Evolutionary conservation across 2,888 invertebrate species (phyloP).

Genomic region (Mesoligia furuncula): DNA sequence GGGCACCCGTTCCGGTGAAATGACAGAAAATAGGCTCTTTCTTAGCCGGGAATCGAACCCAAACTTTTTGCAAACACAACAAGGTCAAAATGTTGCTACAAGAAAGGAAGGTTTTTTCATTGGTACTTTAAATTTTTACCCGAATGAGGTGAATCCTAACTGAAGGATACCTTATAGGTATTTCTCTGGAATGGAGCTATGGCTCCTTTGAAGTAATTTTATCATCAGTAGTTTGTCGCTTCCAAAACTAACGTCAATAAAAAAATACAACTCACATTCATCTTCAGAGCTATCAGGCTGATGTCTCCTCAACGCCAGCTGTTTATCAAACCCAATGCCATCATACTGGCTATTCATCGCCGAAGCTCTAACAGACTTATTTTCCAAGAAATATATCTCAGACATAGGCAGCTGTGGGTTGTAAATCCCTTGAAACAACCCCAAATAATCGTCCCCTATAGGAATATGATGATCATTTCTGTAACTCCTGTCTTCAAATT

Average conservation of each 20-base stretch:
- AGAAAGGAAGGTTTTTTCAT: too few relatives aligned
- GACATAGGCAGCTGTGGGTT: conserved; percentile 50
- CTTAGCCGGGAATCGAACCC: background rate
- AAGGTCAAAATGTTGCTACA: background rate
- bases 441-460: conserved; percentile 71
- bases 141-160: background rate
- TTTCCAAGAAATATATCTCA: conserved; percentile 69
- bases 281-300: conserved; percentile 65
- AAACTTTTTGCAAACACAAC: background rate
- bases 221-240: background rate
- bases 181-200: background rate
- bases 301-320: conserved; percentile 47
- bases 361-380: conserved; percentile 72
- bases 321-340: conserved; percentile 74
- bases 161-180: background rate
- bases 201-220: background rate
- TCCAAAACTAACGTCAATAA: background rate
- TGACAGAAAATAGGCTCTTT: background rate
- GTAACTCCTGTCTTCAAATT: conserved; percentile 51
- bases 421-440: conserved; percentile 74
- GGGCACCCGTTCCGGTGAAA: background rate
- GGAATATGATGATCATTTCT: conserved; percentile 72
- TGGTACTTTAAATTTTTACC: background rate
- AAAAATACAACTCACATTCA: conserved; percentile 71
- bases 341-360: conserved; percentile 70